Base-by-base conservation (phyloP, 1,140 invertebrate genomes). In the Mycetomoellerius zeteki region DNA sequence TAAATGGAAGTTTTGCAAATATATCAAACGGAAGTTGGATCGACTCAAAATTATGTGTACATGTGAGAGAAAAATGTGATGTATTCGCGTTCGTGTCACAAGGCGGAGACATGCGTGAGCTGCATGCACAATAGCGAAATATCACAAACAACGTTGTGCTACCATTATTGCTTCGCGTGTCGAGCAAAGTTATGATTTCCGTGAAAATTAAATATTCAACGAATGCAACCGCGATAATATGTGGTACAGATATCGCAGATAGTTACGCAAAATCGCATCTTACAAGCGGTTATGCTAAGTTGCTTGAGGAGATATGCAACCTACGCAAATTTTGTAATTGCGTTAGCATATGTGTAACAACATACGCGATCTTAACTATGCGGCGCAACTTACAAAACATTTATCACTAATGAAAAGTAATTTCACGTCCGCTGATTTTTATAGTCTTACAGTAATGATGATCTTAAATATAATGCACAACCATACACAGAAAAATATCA, bases 41-140 rank as follows among this genome's bases (percentile, higher is more conserved):
- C 60, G 77, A 80, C 65, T 27, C n/a, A 10, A 33, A 67, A 80
- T 80, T 52, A 80, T 33, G n/a, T 80, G 52, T 16, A 33, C n/a
- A 19, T 19, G n/a, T 24, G 10, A 14, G 71, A 75, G 52, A 75
- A 37, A 52, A 43, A 43, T 43, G 37, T 33, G 14, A 43, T 14
- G 43, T 60, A 75, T 75, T 19, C 72, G 76, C 27, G 12, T 78
- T 78, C 76, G 76, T 65, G 76, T 78, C 19, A 6, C 30, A 7
- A 54, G 21, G 27, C 47, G 43, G 77, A 69, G 62, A 78, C 50
- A 65, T 76, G 56, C 60, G 60, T 19, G 60, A 33, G 76, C 16
- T 21, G 58, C 60, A 16, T 65, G 14, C 27, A 80, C 77, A 67
- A 80, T 67, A 47, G 12, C 58, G 47, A 52, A 80, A 80, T 67